phyloP scores from a whole-genome alignment of 1,140 invertebrate species.

The Drosophila pseudoananassae region DNA sequence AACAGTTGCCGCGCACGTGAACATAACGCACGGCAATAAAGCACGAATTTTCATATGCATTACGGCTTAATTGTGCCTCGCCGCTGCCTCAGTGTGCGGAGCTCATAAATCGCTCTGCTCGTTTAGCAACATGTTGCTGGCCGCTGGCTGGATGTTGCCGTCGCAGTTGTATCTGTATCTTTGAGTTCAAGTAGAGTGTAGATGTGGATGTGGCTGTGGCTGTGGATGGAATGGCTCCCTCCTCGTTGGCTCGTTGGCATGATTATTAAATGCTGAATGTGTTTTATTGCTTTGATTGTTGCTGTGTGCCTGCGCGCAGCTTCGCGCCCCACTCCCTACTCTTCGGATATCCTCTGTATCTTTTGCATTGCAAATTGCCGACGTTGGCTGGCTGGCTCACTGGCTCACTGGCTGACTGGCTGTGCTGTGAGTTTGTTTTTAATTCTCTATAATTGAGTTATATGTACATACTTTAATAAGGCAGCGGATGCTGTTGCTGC shows the following conservation, averaged over 20 bases:
- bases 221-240: constrained; percentile 18
- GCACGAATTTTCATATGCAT: constrained; percentile 78
- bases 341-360: constrained; percentile 12
- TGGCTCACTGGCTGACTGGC: background rate
- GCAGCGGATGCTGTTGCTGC: constrained; percentile 61
- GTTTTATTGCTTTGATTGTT: constrained; percentile 80
- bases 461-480: constrained; percentile 80
- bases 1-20: constrained; percentile 68
- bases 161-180: constrained; percentile 31
- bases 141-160: constrained; percentile 15
- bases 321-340: background rate
- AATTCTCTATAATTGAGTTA: constrained; percentile 81
- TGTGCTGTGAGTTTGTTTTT: constrained; percentile 69
- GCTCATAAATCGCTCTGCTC: constrained; percentile 52
- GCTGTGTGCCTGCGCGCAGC: constrained; percentile 35
- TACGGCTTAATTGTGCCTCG: constrained; percentile 73
- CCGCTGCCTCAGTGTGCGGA: constrained; percentile 35
- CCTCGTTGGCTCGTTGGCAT: constrained; percentile 35
- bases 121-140: constrained; percentile 57
- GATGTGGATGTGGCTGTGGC: constrained; percentile 4
- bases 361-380: constrained; percentile 74
- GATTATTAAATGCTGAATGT: constrained; percentile 79
- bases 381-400: constrained; percentile 46
- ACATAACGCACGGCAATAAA: constrained; percentile 76
- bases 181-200: constrained; percentile 12